Evolutionary conservation across 2,113 vertebrate genomes (phyloP).

Genomic region (Acanthochromis polyacanthus): DNA sequence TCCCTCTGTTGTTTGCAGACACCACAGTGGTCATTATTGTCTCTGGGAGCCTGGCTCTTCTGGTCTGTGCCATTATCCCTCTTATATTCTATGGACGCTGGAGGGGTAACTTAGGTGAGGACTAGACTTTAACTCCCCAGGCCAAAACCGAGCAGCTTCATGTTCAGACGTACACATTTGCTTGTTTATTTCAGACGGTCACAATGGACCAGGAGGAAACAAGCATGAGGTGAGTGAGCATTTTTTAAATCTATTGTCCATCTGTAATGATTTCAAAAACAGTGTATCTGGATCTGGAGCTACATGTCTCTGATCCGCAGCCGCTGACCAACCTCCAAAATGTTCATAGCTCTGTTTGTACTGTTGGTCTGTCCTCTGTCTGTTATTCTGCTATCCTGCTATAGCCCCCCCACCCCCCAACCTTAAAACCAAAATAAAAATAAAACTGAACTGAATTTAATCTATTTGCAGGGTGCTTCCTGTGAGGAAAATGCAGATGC

Average conservation of each 20-base stretch:
- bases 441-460: no score
- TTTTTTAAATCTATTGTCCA: background rate
- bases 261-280: background rate
- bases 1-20: slow-evolving; percentile 55
- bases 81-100: slow-evolving; percentile 73
- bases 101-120: slow-evolving; percentile 51
- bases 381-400: no score
- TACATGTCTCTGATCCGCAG: no score
- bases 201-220: background rate
- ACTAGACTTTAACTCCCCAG: background rate
- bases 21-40: slow-evolving; percentile 68
- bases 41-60: slow-evolving; percentile 65
- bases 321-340: no score
- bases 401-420: no score
- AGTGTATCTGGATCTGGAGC: no score
- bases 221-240: slow-evolving; percentile 55
- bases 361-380: no score
- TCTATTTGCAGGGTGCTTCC: slow-evolving; percentile 44
- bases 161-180: background rate
- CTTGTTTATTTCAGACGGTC: slow-evolving; percentile 42
- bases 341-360: no score
- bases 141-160: background rate
- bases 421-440: no score
- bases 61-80: slow-evolving; percentile 77
- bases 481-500: slow-evolving; percentile 31